Evolutionary conservation across 2,797 vertebrate genomes (phyloP), one percentile per base, ranked within the genome.

Genomic region (Nannoperca australis): DNA sequence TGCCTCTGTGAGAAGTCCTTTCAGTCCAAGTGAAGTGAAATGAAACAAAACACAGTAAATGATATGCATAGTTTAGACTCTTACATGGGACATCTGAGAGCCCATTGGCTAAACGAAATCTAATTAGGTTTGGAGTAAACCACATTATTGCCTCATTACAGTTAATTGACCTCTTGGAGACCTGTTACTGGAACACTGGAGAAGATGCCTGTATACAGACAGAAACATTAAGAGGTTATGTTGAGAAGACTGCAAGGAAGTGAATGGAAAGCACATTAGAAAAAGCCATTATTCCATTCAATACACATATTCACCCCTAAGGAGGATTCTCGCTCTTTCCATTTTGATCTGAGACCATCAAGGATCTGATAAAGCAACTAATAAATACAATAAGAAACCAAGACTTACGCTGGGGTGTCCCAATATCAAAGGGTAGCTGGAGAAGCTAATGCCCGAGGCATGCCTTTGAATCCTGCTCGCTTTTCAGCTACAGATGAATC

Each of bases 91-190:
- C 82, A 93, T 92, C 83, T 86, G 90, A 92, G 88, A 94, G 90
- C 87, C 89, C 83, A 91, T 87, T 89, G 93, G 93, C 90, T 88
- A 86, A 85, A 86, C 76, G 38, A 89, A 94, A 95, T 93, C 87
- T 86, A 92, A 94, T 95, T 93, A 94, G 76, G 85, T 89, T 91
- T 81, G 83, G 79, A 91, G 89, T 84, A 93, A 95, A 95, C 83
- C 79, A 73, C 91, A 94, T 95, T 95, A 95, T 91, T 91, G 87
- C 85, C 68, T 95, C 93, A 93, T 95, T 95, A 95, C 83, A 5
- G 85, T 89, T 95, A 94, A 95, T 94, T 95, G 94, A 95, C 94
- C 94, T 95, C 93, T 92, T 50, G 66, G 87, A 94, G 93, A 95
- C 93, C 93, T 93, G 94, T 95, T 95, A 94, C 93, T 93, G 94